Base-by-base conservation (phyloP, 2,888 invertebrate genomes). In the Eudasyphora cyanicolor region DNA sequence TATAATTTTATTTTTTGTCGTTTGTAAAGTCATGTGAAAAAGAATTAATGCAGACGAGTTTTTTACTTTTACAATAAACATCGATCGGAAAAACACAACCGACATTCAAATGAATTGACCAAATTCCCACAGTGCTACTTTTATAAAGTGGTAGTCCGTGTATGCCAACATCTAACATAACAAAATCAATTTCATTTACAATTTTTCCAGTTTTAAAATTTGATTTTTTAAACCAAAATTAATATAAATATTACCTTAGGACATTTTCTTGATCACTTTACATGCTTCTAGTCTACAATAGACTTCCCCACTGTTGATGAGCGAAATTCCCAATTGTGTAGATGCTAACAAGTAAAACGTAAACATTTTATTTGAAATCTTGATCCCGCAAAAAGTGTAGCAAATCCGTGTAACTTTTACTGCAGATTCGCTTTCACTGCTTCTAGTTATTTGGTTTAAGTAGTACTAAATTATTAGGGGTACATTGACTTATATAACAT, bases 1-100 rank as follows among this genome's bases (percentile, higher is more conserved):
- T n/a, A 76, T 51, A 8, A 38, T 51, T 17, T 35, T 76, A 8
- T 76, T 35, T 24, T 67, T 54, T 14, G 7, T 69, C 67, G 14
- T 12, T 27, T 27, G n/a, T 14, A 24, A 69, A 45, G 24, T 69
- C 45, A 27, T 69, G 67, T 8, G 42, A 19, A 38, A 42, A 69
- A 14, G 27, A 14, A 69, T 69, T 69, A 14, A 69, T 14, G 6
- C 6, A 10, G 17, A 45, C 45, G 1, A 45, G 27, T 24, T 69
- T 69, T 14, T 69, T 69, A 24, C 12, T 69, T 24, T 27, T 21
- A 17, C 38, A 64, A 32, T 35, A 64, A 38, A 51, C n/a, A 6
- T 19, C 51, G 12, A 57, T 24, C 21, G 24, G 21, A 57, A 57
- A 57, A 10, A 57, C 24, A 24, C 57, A 24, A 19, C 24, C 12